A percentile compares a stretch with the other conserved stretches of the same genome.
These are phyloP conservation scores for Eumerus sabulonum DNA, from an alignment of 2,888 invertebrate species.

Conservation along the genomic window DNA sequence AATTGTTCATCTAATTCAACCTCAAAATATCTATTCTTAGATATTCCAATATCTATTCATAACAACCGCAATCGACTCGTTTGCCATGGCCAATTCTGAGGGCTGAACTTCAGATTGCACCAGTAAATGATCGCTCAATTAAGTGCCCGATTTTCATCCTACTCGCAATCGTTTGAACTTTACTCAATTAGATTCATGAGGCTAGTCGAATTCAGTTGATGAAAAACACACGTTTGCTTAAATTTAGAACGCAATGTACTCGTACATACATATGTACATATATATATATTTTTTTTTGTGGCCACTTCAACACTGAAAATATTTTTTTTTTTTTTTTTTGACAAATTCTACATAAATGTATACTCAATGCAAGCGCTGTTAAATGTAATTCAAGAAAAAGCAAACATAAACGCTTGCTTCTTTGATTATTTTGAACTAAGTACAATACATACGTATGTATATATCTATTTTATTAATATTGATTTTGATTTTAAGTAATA, in stretches of 20 bases:
- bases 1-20: too few species aligned
- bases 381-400: slow-evolving; percentile 24
- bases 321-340: slow-evolving; percentile 18
- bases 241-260: slow-evolving; percentile 10
- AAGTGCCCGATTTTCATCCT: slow-evolving; percentile 22
- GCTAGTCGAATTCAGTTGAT: slow-evolving; percentile 5
- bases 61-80: neutral
- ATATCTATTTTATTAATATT: too few species aligned
- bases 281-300: too few species aligned
- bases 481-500: too few species aligned
- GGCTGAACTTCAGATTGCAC: slow-evolving; percentile 48
- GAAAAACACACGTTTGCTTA: slow-evolving; percentile 11
- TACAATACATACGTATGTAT: too few species aligned
- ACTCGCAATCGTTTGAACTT: slow-evolving; percentile 43
- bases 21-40: neutral
- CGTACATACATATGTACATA: too few species aligned
- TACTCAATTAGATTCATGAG: slow-evolving; percentile 24
- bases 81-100: slow-evolving; percentile 8
- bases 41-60: neutral
- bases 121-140: slow-evolving; percentile 57
- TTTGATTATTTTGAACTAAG: too few species aligned
- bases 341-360: too few species aligned
- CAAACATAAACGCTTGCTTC: too few species aligned
- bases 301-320: slow-evolving; percentile 24
- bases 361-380: neutral